Base-by-base conservation (phyloP, 2,888 invertebrate genomes). In the Linnaemya vulpina region DNA sequence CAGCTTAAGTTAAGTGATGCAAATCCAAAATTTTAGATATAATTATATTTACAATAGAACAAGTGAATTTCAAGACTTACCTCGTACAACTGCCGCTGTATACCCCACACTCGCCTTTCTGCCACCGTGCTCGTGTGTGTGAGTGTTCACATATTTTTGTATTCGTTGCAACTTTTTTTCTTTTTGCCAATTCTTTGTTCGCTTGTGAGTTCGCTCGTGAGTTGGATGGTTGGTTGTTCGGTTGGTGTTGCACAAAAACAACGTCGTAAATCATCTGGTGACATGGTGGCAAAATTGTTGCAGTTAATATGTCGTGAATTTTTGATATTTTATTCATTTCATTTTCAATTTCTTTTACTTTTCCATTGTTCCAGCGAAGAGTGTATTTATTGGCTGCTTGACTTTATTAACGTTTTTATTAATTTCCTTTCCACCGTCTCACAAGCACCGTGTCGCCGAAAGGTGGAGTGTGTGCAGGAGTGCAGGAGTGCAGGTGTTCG, bases 251-350 rank as follows among this genome's bases (percentile, higher is more conserved):
- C n/a, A n/a, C 22, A 73, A 67, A 86, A 78, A 85, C 79, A 68
- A 73, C 73, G 80, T 87, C 87, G 86, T 87, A 87, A 87, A 87
- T 87, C 87, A 87, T 87, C 84, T 71, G 86, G 74, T 87, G 87
- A 87, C 87, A 87, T 87, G 87, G 87, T 87, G 84, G 87, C 86
- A 87, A 87, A 87, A 87, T 87, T 87, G 87, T 87, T 87, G 87
- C 87, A 87, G 87, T 87, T 87, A 86, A 87, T 87, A 87, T 87
- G 83, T 86, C 83, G 82, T 82, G 85, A 85, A 85, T 85, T 78
- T 85, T 76, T 85, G 78, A 82, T 85, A 82, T 82, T 85, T 82
- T 78, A 82, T 82, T 78, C 80, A 75, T 79, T 43, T 75, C 67
- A 30, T 30, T 85, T 46, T 10, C 40, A 76, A 75, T 79, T 43